phyloP scores from a whole-genome alignment of 1,140 invertebrate species.

The Spodoptera frugiperda region DNA sequence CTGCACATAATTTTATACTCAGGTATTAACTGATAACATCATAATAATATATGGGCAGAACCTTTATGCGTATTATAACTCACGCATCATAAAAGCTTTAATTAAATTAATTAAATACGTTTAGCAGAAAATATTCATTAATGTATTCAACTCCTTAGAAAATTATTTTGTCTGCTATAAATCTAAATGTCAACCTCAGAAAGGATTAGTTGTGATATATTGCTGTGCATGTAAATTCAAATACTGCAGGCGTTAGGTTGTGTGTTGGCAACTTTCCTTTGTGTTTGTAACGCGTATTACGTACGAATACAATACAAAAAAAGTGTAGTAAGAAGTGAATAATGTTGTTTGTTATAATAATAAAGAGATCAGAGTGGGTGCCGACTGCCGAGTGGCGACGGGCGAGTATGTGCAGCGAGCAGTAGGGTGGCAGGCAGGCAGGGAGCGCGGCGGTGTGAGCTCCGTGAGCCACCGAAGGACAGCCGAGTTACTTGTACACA shows the following conservation, averaged over 20 bases:
- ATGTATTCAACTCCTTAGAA: conserved; percentile 1
- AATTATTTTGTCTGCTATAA: conserved; percentile 28
- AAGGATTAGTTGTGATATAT: conserved; percentile 30
- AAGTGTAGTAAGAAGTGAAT: conserved; percentile 39
- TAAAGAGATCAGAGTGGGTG: conserved; percentile 76
- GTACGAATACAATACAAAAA: conserved; percentile 18
- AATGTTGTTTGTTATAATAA: conserved; percentile 56
- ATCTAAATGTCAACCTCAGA: conserved; percentile 31
- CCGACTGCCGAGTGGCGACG: conserved; percentile 41
- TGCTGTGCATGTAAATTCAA: conserved; percentile 34
- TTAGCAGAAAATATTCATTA: conserved; percentile 6
- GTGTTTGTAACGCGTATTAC: conserved; percentile 16
- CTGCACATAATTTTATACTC: too few species aligned
- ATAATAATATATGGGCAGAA: too few species aligned
- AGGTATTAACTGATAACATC: too few species aligned
- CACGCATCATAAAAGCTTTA: too few species aligned
- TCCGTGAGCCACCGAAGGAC: conserved; percentile 74
- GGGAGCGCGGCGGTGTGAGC: conserved; percentile 38
- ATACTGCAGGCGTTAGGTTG: conserved; percentile 23
- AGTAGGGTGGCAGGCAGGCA: conserved; percentile 45
- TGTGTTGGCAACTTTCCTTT: conserved; percentile 21
- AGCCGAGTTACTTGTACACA: conserved; percentile 81
- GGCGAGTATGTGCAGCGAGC: conserved; percentile 11
- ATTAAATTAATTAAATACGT: conserved; percentile 1
- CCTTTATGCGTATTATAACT: too few species aligned